phyloP scores from a whole-genome alignment of 2,797 vertebrate species.

The Sorex maritimensis region DNA sequence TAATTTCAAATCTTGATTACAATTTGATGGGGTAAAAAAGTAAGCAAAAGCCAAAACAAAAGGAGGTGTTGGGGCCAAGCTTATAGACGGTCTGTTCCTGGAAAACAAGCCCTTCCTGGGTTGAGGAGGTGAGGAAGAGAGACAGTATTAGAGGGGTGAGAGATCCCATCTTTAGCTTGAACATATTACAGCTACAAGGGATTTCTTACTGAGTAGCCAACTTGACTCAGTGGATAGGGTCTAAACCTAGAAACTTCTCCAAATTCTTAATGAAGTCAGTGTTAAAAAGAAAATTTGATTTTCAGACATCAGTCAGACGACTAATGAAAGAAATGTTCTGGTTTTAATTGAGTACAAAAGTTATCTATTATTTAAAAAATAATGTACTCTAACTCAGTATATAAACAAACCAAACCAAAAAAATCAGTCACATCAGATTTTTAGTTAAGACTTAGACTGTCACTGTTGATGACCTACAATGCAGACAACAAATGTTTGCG shows the following conservation, averaged over 20 bases:
- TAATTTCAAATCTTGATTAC: slow-evolving; percentile 25
- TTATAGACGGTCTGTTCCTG: neutral
- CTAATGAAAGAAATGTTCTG: neutral
- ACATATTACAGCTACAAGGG: accelerated
- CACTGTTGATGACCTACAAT: slow-evolving; percentile 7
- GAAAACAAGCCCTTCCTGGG: slow-evolving; percentile 3
- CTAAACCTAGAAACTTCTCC: neutral
- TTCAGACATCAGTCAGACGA: too few species aligned
- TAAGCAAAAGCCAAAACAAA: slow-evolving; percentile 2
- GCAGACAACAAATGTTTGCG: slow-evolving; percentile 25
- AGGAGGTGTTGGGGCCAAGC: neutral
- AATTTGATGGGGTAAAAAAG: neutral
- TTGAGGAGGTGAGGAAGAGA: neutral
- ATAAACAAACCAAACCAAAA: neutral
- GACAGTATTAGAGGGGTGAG: neutral
- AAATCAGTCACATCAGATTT: neutral
- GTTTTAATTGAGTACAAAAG: neutral
- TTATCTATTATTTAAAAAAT: slow-evolving; percentile 21
- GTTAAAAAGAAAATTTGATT: neutral
- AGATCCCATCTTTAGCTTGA: neutral
- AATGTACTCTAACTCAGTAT: neutral
- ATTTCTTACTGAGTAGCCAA: accelerated
- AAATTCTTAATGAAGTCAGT: neutral
- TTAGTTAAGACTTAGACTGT: neutral
- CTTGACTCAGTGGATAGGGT: neutral